Percentiles rank a stretch among this genome's conserved stretches.
Conservation (phyloP, 1,140 invertebrate species). For the Drosophila oshimai region DNA sequence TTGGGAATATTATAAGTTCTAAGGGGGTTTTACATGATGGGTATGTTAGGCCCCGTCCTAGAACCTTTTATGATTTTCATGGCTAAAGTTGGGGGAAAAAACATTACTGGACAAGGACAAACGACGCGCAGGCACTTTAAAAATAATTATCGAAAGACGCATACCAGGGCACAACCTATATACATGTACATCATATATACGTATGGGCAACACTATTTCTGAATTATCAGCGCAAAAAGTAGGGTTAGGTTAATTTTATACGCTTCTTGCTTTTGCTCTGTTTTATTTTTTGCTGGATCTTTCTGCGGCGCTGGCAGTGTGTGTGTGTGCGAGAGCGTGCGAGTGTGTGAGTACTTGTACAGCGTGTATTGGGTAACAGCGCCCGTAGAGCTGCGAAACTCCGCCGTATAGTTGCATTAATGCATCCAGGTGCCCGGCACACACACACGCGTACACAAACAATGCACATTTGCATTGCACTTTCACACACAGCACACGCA, state of each 20-base stretch:
- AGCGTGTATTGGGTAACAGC: slow-evolving; percentile 75
- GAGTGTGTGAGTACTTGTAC: slow-evolving; percentile 25
- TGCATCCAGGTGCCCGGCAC: slow-evolving; percentile 68
- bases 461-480: slow-evolving; percentile 44
- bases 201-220: slow-evolving; percentile 64
- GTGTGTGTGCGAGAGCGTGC: slow-evolving; percentile 25
- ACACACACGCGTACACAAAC: slow-evolving; percentile 18
- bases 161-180: slow-evolving; percentile 14
- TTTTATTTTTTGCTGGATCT: slow-evolving; percentile 80
- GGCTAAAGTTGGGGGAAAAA: neutral
- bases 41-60: neutral
- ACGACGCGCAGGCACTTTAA: slow-evolving; percentile 33
- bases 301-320: slow-evolving; percentile 71
- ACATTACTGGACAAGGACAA: slow-evolving; percentile 43
- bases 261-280: slow-evolving; percentile 60
- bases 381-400: slow-evolving; percentile 34
- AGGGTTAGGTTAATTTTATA: slow-evolving; percentile 81
- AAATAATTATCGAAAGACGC: slow-evolving; percentile 62
- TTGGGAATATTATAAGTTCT: neutral
- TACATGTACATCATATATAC: slow-evolving; percentile 30
- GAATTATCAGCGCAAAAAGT: slow-evolving; percentile 77
- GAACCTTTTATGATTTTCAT: neutral
- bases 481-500: slow-evolving; percentile 27
- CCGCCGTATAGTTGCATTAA: slow-evolving; percentile 55
- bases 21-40: neutral